Evolutionary conservation across 2,113 vertebrate species (phyloP).

Genomic region (Speoplatyrhinus poulsoni): DNA sequence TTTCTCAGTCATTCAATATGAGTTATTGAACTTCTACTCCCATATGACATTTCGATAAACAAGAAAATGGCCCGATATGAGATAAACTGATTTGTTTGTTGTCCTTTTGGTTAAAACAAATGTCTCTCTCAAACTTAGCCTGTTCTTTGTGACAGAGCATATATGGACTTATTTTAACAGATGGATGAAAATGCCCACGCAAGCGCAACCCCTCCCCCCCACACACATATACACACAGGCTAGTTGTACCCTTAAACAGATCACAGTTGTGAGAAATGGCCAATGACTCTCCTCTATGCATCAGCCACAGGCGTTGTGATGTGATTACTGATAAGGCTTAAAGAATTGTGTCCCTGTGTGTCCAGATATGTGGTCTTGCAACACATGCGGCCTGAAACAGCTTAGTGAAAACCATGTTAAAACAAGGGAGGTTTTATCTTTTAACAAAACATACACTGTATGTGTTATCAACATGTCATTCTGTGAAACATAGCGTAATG

Average conservation of each 20-base stretch:
- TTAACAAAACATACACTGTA: too few species aligned
- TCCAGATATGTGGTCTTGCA: background rate
- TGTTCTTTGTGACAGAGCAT: slow-evolving; percentile 9
- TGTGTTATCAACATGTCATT: too few species aligned
- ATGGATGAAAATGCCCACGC: slow-evolving; percentile 19
- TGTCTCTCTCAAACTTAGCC: slow-evolving; percentile 19
- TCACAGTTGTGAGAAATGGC: slow-evolving; percentile 11
- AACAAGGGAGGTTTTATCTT: background rate
- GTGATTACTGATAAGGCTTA: slow-evolving; percentile 35
- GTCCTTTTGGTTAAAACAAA: slow-evolving; percentile 50
- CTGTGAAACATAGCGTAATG: background rate
- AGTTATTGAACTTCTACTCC: slow-evolving; percentile 61
- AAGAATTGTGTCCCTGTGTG: slow-evolving; percentile 15
- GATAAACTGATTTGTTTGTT: slow-evolving; percentile 48
- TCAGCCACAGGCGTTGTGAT: slow-evolving; percentile 2
- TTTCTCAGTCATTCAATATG: slow-evolving; percentile 57
- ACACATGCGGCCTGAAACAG: background rate
- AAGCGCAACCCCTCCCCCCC: background rate
- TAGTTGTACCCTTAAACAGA: slow-evolving; percentile 10
- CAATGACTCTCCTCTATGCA: background rate
- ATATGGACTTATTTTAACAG: slow-evolving; percentile 24
- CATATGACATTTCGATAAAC: slow-evolving; percentile 65
- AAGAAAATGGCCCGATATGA: slow-evolving; percentile 42
- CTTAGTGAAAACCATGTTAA: background rate
- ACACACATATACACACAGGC: slow-evolving; percentile 18